Conservation (phyloP, 2,888 invertebrate genomes). For the Andrena dorsata region DNA sequence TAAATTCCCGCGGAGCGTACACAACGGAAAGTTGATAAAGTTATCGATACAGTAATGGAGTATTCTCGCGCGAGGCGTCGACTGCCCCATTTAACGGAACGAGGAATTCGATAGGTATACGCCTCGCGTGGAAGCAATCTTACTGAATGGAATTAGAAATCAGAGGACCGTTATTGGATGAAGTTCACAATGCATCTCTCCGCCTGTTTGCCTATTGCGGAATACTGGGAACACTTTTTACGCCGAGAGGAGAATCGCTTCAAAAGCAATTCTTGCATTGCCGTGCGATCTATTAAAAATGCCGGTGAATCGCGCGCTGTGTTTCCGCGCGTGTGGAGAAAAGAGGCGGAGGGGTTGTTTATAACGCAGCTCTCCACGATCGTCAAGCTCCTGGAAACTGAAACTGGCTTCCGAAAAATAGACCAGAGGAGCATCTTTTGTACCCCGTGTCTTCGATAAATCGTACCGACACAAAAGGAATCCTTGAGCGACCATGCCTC, state of each 20-base stretch:
- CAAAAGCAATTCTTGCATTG: no score
- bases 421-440: slow-evolving; percentile 9
- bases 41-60: slow-evolving; percentile 17
- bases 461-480: slow-evolving; percentile 22
- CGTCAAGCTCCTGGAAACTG: background rate
- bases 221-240: background rate
- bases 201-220: background rate
- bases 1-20: slow-evolving; percentile 7
- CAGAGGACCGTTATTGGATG: background rate
- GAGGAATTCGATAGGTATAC: slow-evolving; percentile 7
- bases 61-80: background rate
- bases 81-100: background rate
- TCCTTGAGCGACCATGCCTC: slow-evolving; percentile 7
- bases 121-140: background rate
- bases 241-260: no score
- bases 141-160: slow-evolving; percentile 15
- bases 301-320: background rate
- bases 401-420: background rate
- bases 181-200: background rate
- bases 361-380: background rate
- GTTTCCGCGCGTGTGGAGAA: background rate
- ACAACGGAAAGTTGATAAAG: slow-evolving; percentile 10
- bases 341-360: background rate
- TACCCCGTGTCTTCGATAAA: slow-evolving; percentile 29
- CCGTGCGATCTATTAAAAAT: background rate